Evolutionary conservation across 2,113 vertebrate species (phyloP), one percentile per base, ranked within the genome.

Genomic region (Solenodon paradoxus): DNA sequence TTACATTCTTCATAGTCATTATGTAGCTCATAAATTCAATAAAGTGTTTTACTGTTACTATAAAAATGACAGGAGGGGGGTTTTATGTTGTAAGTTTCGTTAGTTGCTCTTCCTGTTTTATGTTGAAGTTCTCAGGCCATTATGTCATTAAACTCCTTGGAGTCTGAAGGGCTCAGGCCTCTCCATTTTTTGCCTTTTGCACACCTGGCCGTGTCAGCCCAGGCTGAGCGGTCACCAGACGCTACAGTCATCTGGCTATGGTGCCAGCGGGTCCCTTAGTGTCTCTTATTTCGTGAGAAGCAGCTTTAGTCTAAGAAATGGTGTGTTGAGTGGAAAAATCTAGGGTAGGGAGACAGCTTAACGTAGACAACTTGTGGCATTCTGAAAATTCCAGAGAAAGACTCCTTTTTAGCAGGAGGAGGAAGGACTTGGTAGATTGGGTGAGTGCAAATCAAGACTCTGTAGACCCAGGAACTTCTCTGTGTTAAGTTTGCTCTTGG

Each of bases 1-100:
- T 98, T 98, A 98, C 98, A 98, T 98, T 98, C 98, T 98, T 98
- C 98, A 98, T 97, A 98, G 98, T 98, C 98, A 98, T 99, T 99
- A 99, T 98, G 98, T 98, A 98, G 98, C 98, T 98, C 98, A 98
- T 99, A 99, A 99, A 99, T 99, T 98, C 98, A 98, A 98, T 99
- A 98, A 98, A 98, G 98, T 98, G 98, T 99, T 99, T 98, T 99
- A 99, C 98, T 98, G 97, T 98, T 97, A 98, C 98, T 98, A 98
- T 99, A 99, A 99, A 99, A 98, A 98, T 99, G 98, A 99, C 98
- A 99, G 98, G 98, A 98, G 98, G 98, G 98, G 98, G 98, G 97
- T 98, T 99, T 99, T 99, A 99, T 98, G 98, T 97, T 98, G 96
- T 98, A 98, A 98, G 98, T 99, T 98, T 98, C 98, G 78, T 98